Conservation (phyloP, 2,113 vertebrate genomes). For the Stigmatopora argus region DNA sequence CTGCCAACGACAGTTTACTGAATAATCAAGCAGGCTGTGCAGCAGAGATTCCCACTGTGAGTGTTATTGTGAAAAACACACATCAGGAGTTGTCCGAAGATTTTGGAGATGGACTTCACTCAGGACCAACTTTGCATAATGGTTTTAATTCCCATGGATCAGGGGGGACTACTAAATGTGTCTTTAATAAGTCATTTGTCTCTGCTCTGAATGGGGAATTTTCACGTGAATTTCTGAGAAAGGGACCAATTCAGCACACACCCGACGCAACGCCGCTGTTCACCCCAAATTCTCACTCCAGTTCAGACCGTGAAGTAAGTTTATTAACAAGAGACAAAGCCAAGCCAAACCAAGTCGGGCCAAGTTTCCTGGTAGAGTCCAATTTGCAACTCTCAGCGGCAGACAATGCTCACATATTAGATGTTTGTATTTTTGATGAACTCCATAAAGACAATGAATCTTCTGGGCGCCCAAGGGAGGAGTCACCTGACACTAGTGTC, state of each 20-base stretch:
- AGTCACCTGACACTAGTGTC: slow-evolving; percentile 45
- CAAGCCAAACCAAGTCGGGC: slow-evolving; percentile 72
- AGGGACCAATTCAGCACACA: slow-evolving; percentile 70
- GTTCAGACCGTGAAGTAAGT: slow-evolving; percentile 80
- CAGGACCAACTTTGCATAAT: slow-evolving; percentile 76
- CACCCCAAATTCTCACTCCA: slow-evolving; percentile 82
- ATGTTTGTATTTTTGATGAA: slow-evolving; percentile 78
- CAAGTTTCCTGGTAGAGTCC: slow-evolving; percentile 72
- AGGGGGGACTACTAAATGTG: slow-evolving; percentile 54
- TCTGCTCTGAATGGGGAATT: slow-evolving; percentile 82
- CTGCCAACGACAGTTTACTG: slow-evolving; percentile 79
- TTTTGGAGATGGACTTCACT: slow-evolving; percentile 70
- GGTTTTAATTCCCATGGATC: slow-evolving; percentile 78
- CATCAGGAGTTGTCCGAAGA: slow-evolving; percentile 83
- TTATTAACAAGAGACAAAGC: slow-evolving; percentile 68
- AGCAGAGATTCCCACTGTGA: slow-evolving; percentile 81
- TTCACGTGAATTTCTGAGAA: slow-evolving; percentile 70
- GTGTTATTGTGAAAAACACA: slow-evolving; percentile 95
- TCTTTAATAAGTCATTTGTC: slow-evolving; percentile 78
- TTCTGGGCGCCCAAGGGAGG: slow-evolving; percentile 30
- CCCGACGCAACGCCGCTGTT: slow-evolving; percentile 76
- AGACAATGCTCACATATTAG: slow-evolving; percentile 71
- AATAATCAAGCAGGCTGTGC: slow-evolving; percentile 68
- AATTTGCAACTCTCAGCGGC: slow-evolving; percentile 71
- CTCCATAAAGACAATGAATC: slow-evolving; percentile 76